These are phyloP conservation scores for Dryococelus australis DNA, from an alignment of 2,888 invertebrate species.

Conservation along the genomic window DNA sequence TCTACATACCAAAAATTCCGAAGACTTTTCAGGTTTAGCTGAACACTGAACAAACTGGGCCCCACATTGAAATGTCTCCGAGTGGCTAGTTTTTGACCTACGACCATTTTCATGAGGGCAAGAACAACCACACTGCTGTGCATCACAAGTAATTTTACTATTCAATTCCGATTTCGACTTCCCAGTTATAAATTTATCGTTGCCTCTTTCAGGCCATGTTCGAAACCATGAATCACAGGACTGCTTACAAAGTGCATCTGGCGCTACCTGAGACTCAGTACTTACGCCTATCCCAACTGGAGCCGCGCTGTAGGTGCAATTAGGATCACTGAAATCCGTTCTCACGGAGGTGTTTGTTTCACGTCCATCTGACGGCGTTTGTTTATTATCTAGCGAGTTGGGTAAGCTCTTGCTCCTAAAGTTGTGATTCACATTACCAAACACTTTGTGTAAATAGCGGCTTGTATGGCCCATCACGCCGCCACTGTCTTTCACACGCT, in stretches of 20 bases:
- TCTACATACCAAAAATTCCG: background rate
- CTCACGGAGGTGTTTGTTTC: background rate
- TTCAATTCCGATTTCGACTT: background rate
- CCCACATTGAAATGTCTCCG: background rate
- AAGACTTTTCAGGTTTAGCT: background rate
- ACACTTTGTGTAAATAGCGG: constrained; percentile 47
- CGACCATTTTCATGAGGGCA: background rate
- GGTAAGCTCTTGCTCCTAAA: constrained; percentile 58
- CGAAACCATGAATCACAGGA: constrained; percentile 59
- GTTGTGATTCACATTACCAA: constrained; percentile 47
- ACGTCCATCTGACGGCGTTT: constrained; percentile 33
- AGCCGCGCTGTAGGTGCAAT: background rate
- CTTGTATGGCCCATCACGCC: constrained; percentile 47
- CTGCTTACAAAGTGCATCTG: constrained; percentile 31
- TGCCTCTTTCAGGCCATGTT: constrained; percentile 62
- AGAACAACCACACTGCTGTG: background rate
- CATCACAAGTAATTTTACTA: background rate
- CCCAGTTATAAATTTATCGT: constrained; percentile 51
- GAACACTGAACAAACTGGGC: no score
- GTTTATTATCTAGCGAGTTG: constrained; percentile 55
- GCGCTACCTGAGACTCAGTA: background rate
- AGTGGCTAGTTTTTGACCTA: background rate
- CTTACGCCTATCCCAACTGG: background rate
- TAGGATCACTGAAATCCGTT: background rate
- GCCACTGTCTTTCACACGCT: constrained; percentile 44